Percentiles rank a stretch among this genome's conserved stretches.
phyloP scores from a whole-genome alignment of 2,113 vertebrate species.

The Larimichthys crocea region DNA sequence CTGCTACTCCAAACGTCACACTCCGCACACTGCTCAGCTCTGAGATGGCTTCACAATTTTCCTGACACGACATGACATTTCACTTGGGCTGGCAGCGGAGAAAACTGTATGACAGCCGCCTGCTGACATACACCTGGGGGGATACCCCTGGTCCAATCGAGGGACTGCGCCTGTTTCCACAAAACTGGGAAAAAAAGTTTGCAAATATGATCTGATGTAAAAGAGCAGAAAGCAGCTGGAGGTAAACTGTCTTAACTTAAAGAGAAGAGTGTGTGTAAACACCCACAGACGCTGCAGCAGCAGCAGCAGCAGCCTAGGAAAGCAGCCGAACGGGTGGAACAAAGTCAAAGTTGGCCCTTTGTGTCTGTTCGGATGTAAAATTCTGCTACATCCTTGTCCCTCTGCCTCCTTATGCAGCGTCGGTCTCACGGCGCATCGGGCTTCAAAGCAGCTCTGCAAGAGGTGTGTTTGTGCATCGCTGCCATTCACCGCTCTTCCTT shows the following conservation, averaged over 20 bases:
- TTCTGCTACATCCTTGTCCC: constrained; percentile 71
- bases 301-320: constrained; percentile 48
- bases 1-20: constrained; percentile 64
- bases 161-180: constrained; percentile 42
- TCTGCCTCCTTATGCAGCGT: constrained; percentile 50
- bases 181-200: constrained; percentile 67
- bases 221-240: constrained; percentile 67
- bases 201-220: constrained; percentile 65
- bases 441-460: constrained; percentile 75
- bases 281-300: constrained; percentile 38
- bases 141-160: constrained; percentile 61
- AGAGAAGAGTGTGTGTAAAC: constrained; percentile 65
- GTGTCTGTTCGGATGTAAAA: constrained; percentile 70
- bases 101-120: constrained; percentile 69
- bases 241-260: constrained; percentile 65
- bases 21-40: constrained; percentile 62
- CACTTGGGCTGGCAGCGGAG: constrained; percentile 72
- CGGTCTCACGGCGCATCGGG: constrained; percentile 52
- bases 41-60: constrained; percentile 77
- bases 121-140: constrained; percentile 72
- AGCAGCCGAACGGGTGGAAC: constrained; percentile 50
- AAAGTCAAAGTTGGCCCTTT: constrained; percentile 76
- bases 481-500: constrained; percentile 65
- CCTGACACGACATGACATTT: constrained; percentile 84
- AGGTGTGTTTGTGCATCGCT: constrained; percentile 71